These are phyloP conservation scores for Crenichthys baileyi DNA, from an alignment of 2,797 vertebrate species.

Conservation along the genomic window DNA sequence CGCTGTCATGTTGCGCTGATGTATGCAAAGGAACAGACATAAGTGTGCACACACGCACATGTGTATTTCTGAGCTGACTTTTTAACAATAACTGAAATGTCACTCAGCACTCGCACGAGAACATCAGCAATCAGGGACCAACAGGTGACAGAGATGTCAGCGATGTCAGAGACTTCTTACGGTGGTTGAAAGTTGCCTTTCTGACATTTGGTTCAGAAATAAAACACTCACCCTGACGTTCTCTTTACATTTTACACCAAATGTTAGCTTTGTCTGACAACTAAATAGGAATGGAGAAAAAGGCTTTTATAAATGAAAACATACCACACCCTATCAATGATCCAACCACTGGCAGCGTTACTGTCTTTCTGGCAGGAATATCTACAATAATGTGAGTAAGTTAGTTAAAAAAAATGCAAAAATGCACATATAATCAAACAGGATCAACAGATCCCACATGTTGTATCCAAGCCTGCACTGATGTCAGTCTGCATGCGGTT, in stretches of 20 bases:
- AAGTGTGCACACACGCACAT: constrained; percentile 12
- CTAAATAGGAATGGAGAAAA: neutral
- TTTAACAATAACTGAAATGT: constrained; percentile 51
- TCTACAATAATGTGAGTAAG: neutral
- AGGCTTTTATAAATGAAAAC: neutral
- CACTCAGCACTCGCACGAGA: constrained; percentile 26
- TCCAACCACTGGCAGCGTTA: neutral
- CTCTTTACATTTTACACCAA: neutral
- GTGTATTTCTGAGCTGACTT: constrained; percentile 37
- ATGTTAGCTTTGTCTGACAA: neutral
- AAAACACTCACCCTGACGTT: constrained; percentile 6
- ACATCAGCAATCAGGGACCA: constrained; percentile 43
- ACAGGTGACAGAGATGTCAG: constrained; percentile 42
- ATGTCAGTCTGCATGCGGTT: constrained; percentile 30
- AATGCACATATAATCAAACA: neutral
- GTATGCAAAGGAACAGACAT: constrained; percentile 33
- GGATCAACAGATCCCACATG: neutral
- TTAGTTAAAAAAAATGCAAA: constrained; percentile 3
- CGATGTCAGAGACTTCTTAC: too few relatives aligned
- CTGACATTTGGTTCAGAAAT: constrained; percentile 25
- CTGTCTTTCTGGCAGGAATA: neutral
- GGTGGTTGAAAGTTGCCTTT: neutral
- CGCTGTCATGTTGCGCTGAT: constrained; percentile 51
- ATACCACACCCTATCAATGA: neutral
- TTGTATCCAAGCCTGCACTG: constrained; percentile 5